Conservation (phyloP, 2,888 invertebrate species). For the Drosophila recens region DNA sequence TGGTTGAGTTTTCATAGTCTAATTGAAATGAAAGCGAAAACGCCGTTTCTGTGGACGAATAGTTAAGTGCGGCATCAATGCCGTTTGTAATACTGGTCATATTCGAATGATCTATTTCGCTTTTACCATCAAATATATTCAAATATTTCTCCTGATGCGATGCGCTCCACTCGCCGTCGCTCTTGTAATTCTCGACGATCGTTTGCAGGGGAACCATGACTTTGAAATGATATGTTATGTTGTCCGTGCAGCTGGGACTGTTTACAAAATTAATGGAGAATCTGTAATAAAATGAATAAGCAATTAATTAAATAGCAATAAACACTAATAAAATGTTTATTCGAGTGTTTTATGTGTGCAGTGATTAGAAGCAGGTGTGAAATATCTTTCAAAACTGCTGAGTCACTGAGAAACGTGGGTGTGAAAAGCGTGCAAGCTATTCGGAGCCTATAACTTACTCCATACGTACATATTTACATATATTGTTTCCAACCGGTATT, state of each 20-base stretch:
- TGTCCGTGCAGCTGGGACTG: conserved; percentile 72
- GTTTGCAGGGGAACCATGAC: conserved; percentile 68
- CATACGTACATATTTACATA: neutral
- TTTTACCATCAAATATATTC: conserved; percentile 79
- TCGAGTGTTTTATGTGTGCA: neutral
- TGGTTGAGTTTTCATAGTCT: conserved; percentile 53
- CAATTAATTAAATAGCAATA: neutral
- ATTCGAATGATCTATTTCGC: conserved; percentile 24
- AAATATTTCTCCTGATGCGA: conserved; percentile 69
- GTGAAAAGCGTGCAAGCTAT: conserved; percentile 52
- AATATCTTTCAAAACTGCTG: conserved; percentile 13
- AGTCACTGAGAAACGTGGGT: conserved; percentile 15
- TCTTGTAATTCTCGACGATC: conserved; percentile 82
- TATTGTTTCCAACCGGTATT: conserved; percentile 40
- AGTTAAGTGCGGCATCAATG: conserved; percentile 59
- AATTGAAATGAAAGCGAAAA: conserved; percentile 83
- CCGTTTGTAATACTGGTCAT: conserved; percentile 43
- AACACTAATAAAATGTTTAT: neutral
- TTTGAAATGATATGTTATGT: conserved; percentile 84
- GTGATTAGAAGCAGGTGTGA: conserved; percentile 25
- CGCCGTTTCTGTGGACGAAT: conserved; percentile 82
- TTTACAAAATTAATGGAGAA: conserved; percentile 84
- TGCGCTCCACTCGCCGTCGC: conserved; percentile 80
- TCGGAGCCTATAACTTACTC: neutral
- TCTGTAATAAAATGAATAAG: conserved; percentile 58